Base-by-base conservation (phyloP, 1,140 invertebrate species). In the Hormaphis cornu region DNA sequence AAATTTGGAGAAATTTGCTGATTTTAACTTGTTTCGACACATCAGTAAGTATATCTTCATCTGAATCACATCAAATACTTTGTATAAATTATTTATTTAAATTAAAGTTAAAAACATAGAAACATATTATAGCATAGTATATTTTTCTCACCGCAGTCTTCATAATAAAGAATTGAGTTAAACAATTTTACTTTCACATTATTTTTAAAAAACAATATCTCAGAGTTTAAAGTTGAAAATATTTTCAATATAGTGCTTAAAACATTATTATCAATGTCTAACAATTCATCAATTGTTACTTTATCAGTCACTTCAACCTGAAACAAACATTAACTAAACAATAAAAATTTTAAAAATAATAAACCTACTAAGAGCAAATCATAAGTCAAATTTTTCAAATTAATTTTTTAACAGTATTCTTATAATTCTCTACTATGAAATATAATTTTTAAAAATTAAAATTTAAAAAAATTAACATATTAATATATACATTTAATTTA, bases 191-290 rank as follows among this genome's bases (percentile, higher is more conserved):
- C 78, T 75, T 82, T 81, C 22, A 87, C 85, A 80, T 90, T 87
- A 71, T 79, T 75, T 76, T 85, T 84, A n/a, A 93, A 77, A 37
- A 81, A 73, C 56, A 84, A 78, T 66, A 91, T 85, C 80, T 93
- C 91, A 73, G 85, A 80, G 77, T 89, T 93, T 0, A 91, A 79
- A 42, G 87, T 83, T n/a, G 86, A 84, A 50, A 93, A 82, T 1
- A 89, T 88, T 33, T 86, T 85, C n/a, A 94, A 79, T 18, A 92
- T 83, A 80, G 91, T 91, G 63, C 89, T 90, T 69, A 92, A 82
- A 20, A 86, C 80, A 76, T 89, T 87, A 77, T 91, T 91, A 77
- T 94, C 89, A 26, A 88, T 90, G 72, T 88, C 84, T 22, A 89
- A 83, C 42, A 93, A 76, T 72, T 89, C 82, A 28, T 54, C 33